Evolutionary conservation across 2,797 vertebrate species (phyloP).

Genomic region (Jordanella pulchra): DNA sequence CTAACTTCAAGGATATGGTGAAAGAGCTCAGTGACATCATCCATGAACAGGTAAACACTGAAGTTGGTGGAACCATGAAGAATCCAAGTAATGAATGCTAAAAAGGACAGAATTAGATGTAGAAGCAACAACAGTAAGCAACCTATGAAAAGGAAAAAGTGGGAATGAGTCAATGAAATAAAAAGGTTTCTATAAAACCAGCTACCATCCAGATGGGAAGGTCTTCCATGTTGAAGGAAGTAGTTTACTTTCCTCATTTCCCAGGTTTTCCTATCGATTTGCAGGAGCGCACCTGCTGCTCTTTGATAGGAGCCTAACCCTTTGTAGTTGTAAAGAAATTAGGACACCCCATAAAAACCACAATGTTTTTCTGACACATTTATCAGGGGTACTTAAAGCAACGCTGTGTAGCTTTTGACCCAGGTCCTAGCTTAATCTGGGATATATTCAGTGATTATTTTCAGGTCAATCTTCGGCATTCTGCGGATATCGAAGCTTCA

Average conservation of each 20-base stretch:
- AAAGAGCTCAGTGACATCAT: conserved; percentile 97
- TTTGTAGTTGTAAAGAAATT: neutral
- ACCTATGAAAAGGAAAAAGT: neutral
- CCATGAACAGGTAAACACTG: conserved; percentile 92
- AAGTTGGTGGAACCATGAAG: neutral
- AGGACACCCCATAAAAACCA: too few relatives aligned
- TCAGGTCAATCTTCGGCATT: too few relatives aligned
- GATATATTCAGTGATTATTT: too few relatives aligned
- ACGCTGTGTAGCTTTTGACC: too few relatives aligned
- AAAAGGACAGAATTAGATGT: neutral
- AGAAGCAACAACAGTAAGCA: neutral
- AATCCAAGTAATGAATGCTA: neutral
- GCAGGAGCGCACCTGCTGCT: neutral
- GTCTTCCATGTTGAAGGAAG: too few relatives aligned
- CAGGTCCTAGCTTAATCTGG: too few relatives aligned
- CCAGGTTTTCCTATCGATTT: neutral
- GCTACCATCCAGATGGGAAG: too few relatives aligned
- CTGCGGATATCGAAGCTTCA: too few relatives aligned
- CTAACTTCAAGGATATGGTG: conserved; percentile 96
- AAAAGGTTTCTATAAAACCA: too few relatives aligned
- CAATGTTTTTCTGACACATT: neutral
- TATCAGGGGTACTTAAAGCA: neutral
- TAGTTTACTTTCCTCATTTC: too few relatives aligned
- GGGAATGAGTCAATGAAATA: neutral
- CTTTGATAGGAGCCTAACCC: neutral